A percentile compares a stretch with the other conserved stretches of the same genome.
Evolutionary conservation across 2,888 invertebrate genomes (phyloP).

Genomic region (Geotrupes spiniger): DNA sequence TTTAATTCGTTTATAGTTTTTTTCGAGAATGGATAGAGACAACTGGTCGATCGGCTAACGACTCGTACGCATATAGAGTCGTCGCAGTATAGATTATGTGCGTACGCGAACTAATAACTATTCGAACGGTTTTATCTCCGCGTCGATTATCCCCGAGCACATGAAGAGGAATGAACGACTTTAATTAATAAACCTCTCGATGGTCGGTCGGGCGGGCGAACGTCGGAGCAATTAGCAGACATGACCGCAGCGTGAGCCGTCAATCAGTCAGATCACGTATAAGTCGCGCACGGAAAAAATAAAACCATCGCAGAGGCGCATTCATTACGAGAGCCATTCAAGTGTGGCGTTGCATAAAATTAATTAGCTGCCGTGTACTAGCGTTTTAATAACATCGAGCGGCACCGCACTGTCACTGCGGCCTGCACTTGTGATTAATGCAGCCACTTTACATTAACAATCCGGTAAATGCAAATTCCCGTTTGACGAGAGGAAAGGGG

Average conservation of each 20-base stretch:
- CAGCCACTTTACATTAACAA: slow-evolving; percentile 51
- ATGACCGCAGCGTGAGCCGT: slow-evolving; percentile 34
- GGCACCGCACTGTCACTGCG: slow-evolving; percentile 41
- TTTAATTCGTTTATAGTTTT: too few relatives aligned
- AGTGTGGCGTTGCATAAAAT: slow-evolving; percentile 53
- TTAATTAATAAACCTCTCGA: slow-evolving; percentile 25
- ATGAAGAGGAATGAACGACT: slow-evolving; percentile 3
- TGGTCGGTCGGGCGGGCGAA: slow-evolving; percentile 12
- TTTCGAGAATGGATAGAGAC: too few relatives aligned
- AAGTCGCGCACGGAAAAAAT: slow-evolving; percentile 4
- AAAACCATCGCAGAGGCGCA: slow-evolving; percentile 43
- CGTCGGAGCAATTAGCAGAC: slow-evolving; percentile 31
- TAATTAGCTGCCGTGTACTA: slow-evolving; percentile 50
- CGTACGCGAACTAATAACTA: too few relatives aligned
- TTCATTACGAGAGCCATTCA: slow-evolving; percentile 50
- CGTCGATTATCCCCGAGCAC: too few relatives aligned
- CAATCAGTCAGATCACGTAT: slow-evolving; percentile 36
- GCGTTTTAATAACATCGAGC: slow-evolving; percentile 49
- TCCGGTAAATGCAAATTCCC: slow-evolving; percentile 45
- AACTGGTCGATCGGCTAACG: too few relatives aligned
- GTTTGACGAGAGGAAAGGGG: slow-evolving; percentile 15
- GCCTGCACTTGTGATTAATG: slow-evolving; percentile 49
- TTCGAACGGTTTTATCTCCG: too few relatives aligned
- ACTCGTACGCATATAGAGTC: too few relatives aligned
- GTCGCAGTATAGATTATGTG: too few relatives aligned